A percentile compares a stretch with the other conserved stretches of the same genome.
Conservation (phyloP, 2,888 invertebrate species). For the Hypsopygia costalis region DNA sequence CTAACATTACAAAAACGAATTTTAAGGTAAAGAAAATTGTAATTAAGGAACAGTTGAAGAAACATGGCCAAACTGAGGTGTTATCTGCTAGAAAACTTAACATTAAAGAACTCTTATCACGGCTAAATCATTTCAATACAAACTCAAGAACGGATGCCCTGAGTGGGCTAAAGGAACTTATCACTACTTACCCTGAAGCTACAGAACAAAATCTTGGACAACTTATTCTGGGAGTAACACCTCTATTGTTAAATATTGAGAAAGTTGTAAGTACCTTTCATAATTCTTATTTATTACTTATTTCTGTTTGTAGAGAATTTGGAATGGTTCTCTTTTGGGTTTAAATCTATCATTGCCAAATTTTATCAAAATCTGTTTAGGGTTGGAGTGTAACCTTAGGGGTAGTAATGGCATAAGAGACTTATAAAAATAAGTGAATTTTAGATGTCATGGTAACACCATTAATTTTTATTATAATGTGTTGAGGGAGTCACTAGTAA, state of each 20-base stretch:
- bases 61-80: constrained; percentile 74
- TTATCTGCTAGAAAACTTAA: constrained; percentile 85
- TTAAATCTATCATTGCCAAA: no score
- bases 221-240: constrained; percentile 84
- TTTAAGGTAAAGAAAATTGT: constrained; percentile 95
- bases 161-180: constrained; percentile 80
- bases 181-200: constrained; percentile 44
- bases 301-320: no score
- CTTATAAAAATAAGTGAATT: no score
- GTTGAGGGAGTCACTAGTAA: no score
- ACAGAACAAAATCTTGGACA: constrained; percentile 82
- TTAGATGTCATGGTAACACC: no score
- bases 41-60: constrained; percentile 86
- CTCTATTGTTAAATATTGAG: constrained; percentile 87
- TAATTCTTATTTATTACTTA: no score
- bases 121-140: constrained; percentile 88
- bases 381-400: no score
- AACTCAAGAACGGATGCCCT: constrained; percentile 84
- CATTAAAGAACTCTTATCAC: constrained; percentile 85
- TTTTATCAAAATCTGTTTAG: no score
- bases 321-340: no score
- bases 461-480: no score
- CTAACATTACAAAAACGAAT: constrained; percentile 93
- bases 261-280: constrained; percentile 72
- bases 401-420: no score